Base-by-base conservation (phyloP, 1,140 invertebrate species). In the Drosophila melanica region DNA sequence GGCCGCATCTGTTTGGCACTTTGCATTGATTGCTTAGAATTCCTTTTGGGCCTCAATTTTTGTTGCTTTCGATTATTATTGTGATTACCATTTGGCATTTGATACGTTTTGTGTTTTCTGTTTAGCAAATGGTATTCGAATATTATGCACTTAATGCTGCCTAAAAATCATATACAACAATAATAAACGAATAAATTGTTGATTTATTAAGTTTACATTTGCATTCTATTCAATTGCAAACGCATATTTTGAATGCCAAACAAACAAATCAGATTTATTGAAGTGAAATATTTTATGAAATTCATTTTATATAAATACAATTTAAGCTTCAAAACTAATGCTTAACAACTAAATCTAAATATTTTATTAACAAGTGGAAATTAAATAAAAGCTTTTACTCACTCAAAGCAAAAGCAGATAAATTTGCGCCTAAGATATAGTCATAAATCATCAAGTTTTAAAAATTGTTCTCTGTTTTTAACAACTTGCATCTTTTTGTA, bases 1-100 rank as follows among this genome's bases (percentile, higher is more conserved):
- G 27, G 47, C 10, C 57, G 39, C 57, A 62, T 68, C 57, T 62
- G 66, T 51, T 75, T 65, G 27, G 14, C 58, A 65, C 23, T 48
- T 45, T 72, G 58, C 58, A 55, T 63, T 55, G 39, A 60, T 68
- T 44, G 66, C 30, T 47, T 54, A 8, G 48, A 33, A 41, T 58
- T 47, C 45, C 37, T 51, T 60, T 62, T 62, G 45, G 45, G 27
- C 58, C 62, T 65, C 59, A 71, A 75, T 64, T 53, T 70, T 53
- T 69, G 30, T 67, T 58, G 54, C 48, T 14, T 68, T 42, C 37
- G 47, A 10, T 53, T 60, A 60, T 53, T 62, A 51, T 59, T 51
- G 23, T 48, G 45, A 48, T 51, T 59, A 44, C 12, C 54, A 59
- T 67, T 72, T 57, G 62, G 48, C 45, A 47, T 47, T 59, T 59